A percentile compares a stretch with the other conserved stretches of the same genome.
These are phyloP conservation scores for Poecile atricapillus DNA, from an alignment of 2,113 vertebrate species.

Conservation along the genomic window DNA sequence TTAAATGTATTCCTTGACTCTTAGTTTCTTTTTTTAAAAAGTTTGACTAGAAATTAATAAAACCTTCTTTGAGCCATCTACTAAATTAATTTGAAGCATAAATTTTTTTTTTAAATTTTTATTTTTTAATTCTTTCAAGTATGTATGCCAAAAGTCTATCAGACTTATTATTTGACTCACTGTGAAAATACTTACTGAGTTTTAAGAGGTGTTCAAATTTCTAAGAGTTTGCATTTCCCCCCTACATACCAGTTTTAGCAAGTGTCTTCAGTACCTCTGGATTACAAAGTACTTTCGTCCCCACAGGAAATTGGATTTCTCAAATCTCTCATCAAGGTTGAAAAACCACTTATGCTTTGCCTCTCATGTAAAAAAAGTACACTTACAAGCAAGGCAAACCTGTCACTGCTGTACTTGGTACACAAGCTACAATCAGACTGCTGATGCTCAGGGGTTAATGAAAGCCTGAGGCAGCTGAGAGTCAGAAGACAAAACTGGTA, in stretches of 20 bases:
- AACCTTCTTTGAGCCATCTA: neutral
- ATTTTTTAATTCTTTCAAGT: constrained; percentile 13
- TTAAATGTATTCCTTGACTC: neutral
- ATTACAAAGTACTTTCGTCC: neutral
- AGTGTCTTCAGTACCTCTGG: neutral
- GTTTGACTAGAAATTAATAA: constrained; percentile 27
- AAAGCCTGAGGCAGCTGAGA: neutral
- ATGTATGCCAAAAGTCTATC: neutral
- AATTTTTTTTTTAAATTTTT: neutral
- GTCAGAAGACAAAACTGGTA: neutral
- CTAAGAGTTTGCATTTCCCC: neutral
- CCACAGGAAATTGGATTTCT: neutral
- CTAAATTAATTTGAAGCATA: constrained; percentile 54
- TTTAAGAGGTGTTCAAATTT: constrained; percentile 58
- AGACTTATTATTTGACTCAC: constrained; percentile 35
- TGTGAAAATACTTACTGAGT: constrained; percentile 29
- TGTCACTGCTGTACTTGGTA: neutral
- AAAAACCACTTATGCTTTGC: neutral
- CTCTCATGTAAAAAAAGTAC: neutral
- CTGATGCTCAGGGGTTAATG: neutral
- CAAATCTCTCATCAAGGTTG: neutral
- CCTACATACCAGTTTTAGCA: neutral
- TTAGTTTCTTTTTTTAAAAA: neutral
- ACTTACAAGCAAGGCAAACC: neutral
- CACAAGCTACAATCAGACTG: neutral